Base-by-base conservation (phyloP, 1,140 invertebrate genomes). In the Solenopsis fugax region DNA sequence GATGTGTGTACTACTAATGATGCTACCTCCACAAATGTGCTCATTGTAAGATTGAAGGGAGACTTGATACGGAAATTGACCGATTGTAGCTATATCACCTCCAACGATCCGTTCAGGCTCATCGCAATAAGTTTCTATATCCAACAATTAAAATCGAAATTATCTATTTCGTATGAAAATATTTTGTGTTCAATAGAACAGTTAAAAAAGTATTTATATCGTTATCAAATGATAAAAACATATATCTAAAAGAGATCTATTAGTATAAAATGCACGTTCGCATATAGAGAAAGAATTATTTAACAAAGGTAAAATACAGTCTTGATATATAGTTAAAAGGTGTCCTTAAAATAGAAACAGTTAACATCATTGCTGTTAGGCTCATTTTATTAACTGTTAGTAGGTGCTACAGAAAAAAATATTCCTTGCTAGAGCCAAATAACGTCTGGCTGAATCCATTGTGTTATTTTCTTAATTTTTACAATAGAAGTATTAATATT, bases 11-110 rank as follows among this genome's bases (percentile, higher is more conserved):
- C 0, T 4, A 13, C 24, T 56, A 71, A 81, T 81, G 4, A 71
- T 71, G 24, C 10, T 56, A 45, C 62, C 64, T 24, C 77, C 77
- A 21, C 78, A 81, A 71, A 48, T 29, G 18, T 69, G 77, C 6
- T 62, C 56, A 5, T 2, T 21, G 2, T 50, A 71, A 45, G 24
- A 29, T 48, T 71, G 37, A 34, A 81, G 64, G 9, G 64, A 81
- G 3, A 48, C 64, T 81, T 81, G 64, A 69, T 71, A 58, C 4
- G 29, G 45, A 45, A 81, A 81, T 58, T 71, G 64, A 58, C 37
- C 65, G 2, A 4, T 0, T 5, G 1, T 48, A 1, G 78, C 62
- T 29, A 45, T 58, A 5, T 71, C 6, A 29, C 65, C 65, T 24
- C 78, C 78, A 4, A 81, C 37, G 37, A 81, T 81, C 7, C 34